These are phyloP conservation scores for Cyprinodon variegatus DNA, from an alignment of 2,113 vertebrate species.

Conservation along the genomic window DNA sequence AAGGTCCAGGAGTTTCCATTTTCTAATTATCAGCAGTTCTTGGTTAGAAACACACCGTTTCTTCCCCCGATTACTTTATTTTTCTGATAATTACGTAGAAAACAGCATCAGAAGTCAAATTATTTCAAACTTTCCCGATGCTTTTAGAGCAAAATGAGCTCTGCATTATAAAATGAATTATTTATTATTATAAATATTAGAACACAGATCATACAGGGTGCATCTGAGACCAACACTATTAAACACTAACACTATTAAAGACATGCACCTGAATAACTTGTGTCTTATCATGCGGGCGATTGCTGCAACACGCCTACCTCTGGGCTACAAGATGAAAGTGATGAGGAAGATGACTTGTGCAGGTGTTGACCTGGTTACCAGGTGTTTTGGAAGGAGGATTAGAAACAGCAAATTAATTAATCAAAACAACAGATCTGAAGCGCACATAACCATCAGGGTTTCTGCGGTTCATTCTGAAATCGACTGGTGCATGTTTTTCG, in stretches of 20 bases:
- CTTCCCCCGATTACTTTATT: background rate
- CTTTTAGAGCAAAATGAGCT: no score
- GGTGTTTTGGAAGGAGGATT: conserved; percentile 26
- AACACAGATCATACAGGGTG: background rate
- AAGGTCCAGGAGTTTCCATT: no score
- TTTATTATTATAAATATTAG: background rate
- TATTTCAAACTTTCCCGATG: no score
- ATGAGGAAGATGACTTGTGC: conserved; percentile 15
- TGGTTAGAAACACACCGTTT: background rate
- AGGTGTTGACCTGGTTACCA: conserved; percentile 21
- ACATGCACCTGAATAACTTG: conserved; percentile 9
- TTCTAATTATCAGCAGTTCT: background rate
- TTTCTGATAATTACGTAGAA: background rate
- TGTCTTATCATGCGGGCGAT: conserved; percentile 22
- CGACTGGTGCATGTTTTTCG: conserved; percentile 9
- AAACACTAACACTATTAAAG: background rate
- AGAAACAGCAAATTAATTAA: conserved; percentile 12
- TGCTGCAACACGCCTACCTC: conserved; percentile 29
- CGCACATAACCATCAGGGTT: conserved; percentile 15
- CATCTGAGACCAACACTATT: conserved; percentile 1
- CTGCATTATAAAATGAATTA: no score
- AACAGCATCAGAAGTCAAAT: background rate
- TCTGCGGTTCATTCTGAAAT: conserved; percentile 11
- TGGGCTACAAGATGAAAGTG: conserved; percentile 22
- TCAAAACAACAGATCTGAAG: conserved; percentile 11